Conservation (phyloP, 2,113 vertebrate genomes). For the Irena cyanogastra region DNA sequence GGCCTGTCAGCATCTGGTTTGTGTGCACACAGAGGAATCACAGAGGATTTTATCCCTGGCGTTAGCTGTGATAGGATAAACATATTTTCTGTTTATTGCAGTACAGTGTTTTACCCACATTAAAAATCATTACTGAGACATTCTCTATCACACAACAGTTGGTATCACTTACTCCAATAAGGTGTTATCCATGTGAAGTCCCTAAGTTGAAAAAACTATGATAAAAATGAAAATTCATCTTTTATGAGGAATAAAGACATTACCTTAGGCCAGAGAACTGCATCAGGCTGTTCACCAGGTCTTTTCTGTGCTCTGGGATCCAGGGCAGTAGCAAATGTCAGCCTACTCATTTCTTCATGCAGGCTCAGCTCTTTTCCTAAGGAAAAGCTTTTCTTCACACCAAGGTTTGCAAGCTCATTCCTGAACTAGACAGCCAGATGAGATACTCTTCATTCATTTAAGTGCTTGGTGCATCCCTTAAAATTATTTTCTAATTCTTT, state of each 20-base stretch:
- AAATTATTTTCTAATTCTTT: not conserved
- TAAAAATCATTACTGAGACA: conserved; percentile 31
- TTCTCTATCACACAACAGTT: not conserved
- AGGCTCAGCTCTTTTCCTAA: not conserved
- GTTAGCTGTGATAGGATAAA: conserved; percentile 40
- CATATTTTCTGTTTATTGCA: conserved; percentile 40
- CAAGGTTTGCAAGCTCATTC: not conserved
- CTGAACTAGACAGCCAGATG: not conserved
- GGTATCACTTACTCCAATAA: not conserved
- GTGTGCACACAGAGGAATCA: not conserved
- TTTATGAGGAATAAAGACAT: not conserved
- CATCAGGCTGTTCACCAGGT: not conserved
- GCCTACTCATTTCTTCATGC: not conserved
- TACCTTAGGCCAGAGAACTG: not conserved
- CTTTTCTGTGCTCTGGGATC: not conserved
- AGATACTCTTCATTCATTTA: not conserved
- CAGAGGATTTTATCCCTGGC: conserved; percentile 31
- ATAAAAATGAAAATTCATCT: not conserved
- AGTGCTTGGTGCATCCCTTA: not conserved
- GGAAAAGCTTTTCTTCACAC: not conserved
- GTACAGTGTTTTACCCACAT: conserved; percentile 12
- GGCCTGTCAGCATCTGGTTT: conserved; percentile 19
- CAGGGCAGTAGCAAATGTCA: not conserved
- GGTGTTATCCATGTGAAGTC: not conserved
- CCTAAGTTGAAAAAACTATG: not conserved